Conservation (phyloP, 92 coral and sea anemone genomes). For the Nematostella vectensis region DNA sequence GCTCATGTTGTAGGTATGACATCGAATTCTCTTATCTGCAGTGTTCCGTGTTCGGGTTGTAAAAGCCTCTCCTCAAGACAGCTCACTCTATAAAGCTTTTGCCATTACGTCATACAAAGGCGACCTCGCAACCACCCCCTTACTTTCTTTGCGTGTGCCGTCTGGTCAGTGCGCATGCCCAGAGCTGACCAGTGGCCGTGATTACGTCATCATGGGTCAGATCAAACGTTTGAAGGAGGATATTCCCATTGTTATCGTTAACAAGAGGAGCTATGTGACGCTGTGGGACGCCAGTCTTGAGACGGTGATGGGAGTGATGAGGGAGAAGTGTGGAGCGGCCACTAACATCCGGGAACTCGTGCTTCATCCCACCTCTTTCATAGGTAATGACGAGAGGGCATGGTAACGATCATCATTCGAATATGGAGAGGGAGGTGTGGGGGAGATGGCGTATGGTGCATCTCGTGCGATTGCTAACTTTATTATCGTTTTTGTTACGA, state of each 20-base stretch:
- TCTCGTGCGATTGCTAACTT: too few relatives aligned
- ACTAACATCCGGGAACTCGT: slow-evolving; percentile 1
- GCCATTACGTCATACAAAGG: slow-evolving; percentile 13
- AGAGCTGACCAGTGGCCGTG: slow-evolving; percentile 13
- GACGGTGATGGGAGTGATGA: slow-evolving; percentile 5
- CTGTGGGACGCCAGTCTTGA: slow-evolving; percentile 17
- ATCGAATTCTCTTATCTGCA: neutral
- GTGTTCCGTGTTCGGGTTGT: slow-evolving; percentile 16
- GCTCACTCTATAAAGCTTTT: slow-evolving; percentile 11
- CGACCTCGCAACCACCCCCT: neutral
- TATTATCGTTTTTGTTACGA: too few relatives aligned
- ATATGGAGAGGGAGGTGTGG: too few relatives aligned
- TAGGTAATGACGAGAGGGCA: too few relatives aligned
- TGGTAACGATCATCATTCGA: slow-evolving; percentile 1
- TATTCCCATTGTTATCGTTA: slow-evolving; percentile 1
- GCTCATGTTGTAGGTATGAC: too few relatives aligned
- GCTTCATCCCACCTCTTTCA: neutral
- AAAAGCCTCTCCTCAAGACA: slow-evolving; percentile 11
- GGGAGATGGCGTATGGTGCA: too few relatives aligned
- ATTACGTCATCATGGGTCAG: slow-evolving; percentile 26
- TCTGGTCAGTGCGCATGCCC: slow-evolving; percentile 20
- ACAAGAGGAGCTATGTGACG: slow-evolving; percentile 7
- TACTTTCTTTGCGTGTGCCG: slow-evolving; percentile 14
- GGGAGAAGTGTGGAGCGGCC: neutral
- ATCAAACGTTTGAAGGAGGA: slow-evolving; percentile 4